Conservation (phyloP, 1,140 invertebrate genomes). For the Conus betulinus region DNA sequence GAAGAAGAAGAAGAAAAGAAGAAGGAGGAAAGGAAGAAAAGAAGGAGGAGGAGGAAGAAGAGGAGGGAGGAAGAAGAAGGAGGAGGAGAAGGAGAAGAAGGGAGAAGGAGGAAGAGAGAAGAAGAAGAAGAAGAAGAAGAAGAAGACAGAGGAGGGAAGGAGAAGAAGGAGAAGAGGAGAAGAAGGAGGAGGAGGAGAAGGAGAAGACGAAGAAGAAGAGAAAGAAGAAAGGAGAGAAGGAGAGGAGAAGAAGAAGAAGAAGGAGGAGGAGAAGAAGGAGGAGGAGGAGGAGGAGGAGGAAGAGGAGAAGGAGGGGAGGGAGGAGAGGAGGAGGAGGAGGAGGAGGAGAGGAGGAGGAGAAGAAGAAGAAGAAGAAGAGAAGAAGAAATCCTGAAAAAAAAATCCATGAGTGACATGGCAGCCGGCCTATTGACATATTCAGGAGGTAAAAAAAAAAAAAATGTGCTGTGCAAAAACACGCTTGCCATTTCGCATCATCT, state of each 20-base stretch:
- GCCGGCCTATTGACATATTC: no score
- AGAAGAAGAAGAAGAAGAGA: no score
- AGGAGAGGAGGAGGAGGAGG: no score
- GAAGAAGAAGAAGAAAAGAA: neutral
- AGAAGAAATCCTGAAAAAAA: no score
- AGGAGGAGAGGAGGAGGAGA: no score
- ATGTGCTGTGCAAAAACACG: no score
- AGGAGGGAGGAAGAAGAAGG: neutral
- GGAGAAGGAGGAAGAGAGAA: neutral
- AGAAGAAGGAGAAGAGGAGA: neutral
- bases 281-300: no score
- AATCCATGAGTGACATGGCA: no score
- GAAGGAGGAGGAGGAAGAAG: neutral
- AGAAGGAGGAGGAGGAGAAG: neutral
- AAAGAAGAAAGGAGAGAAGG: neutral
- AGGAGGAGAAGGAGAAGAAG: neutral
- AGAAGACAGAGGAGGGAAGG: neutral
- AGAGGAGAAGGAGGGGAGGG: neutral
- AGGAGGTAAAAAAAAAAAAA: no score
- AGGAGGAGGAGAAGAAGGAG: no score
- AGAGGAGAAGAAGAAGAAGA: neutral
- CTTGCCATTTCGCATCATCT: no score
- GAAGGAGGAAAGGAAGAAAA: no score
- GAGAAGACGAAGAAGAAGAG: neutral
- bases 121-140: neutral